Base-by-base conservation (phyloP, 2,888 invertebrate genomes). In the Lumbricus terrestris region DNA sequence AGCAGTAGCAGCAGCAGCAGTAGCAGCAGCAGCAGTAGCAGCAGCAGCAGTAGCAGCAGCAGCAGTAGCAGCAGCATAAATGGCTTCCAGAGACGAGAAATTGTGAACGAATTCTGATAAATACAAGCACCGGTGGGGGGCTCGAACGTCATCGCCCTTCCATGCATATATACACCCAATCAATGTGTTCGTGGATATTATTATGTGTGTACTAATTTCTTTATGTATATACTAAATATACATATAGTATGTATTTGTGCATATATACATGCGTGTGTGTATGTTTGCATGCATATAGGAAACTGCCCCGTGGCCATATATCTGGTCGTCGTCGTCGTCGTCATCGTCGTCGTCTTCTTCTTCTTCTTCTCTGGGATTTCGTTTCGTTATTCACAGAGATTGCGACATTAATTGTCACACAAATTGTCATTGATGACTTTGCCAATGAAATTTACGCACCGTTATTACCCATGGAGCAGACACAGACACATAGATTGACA, bases 281-380 rank as follows among this genome's bases (percentile, higher is more conserved):
- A 2, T n/a, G n/a, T n/a, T n/a, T n/a, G n/a, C 16, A n/a, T n/a
- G 13, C 13, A 29, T 2, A 23, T 2, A 23, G 47, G 29, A 47
- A 47, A 47, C 23, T 29, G 69, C 69, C 69, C n/a, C n/a, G 69
- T 69, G n/a, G 69, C n/a, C 69, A 69, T 69, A 6, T 40, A 47
- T 69, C 69, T 69, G 69, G 69, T 69, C n/a, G n/a, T 69, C 69
- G 69, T 69, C 69, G n/a, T n/a, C n/a, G n/a, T n/a, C n/a, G n/a
- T n/a, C n/a, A n/a, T n/a, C n/a, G n/a, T n/a, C n/a, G n/a, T n/a
- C n/a, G n/a, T n/a, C n/a, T n/a, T n/a, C n/a, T n/a, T n/a, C n/a
- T n/a, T n/a, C n/a, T n/a, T n/a, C n/a, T n/a, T 69, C 29, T 69
- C 5, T 69, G 29, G 69, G n/a, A 69, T 69, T 69, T 69, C 69